Conservation (phyloP, 1,140 invertebrate genomes). For the Saccostrea echinata region DNA sequence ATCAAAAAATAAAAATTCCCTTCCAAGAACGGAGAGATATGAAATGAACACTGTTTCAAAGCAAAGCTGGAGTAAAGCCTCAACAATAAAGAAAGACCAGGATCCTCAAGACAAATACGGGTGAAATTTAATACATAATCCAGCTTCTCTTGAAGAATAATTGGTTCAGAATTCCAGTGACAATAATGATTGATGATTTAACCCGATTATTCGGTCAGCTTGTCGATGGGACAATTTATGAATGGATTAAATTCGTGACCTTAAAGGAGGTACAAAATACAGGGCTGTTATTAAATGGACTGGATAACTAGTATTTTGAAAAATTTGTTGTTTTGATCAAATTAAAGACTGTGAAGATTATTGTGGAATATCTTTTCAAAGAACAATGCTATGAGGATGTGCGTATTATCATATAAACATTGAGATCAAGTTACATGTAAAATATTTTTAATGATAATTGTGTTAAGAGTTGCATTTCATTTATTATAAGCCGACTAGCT, state of each 20-base stretch:
- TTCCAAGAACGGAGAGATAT: constrained; percentile 39
- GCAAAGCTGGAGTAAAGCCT: constrained; percentile 35
- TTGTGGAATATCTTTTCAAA: too few relatives aligned
- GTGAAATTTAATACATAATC: neutral
- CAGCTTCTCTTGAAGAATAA: neutral
- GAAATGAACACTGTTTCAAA: constrained; percentile 43
- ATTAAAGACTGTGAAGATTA: too few relatives aligned
- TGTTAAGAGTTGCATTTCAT: too few relatives aligned
- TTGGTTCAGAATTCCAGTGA: neutral
- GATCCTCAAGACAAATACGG: constrained; percentile 38
- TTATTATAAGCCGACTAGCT: too few relatives aligned
- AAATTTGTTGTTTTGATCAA: too few relatives aligned
- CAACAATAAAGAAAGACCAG: neutral
- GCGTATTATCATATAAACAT: too few relatives aligned
- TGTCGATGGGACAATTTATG: neutral
- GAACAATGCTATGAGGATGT: too few relatives aligned
- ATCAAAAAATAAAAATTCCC: constrained; percentile 43
- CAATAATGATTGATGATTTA: constrained; percentile 22
- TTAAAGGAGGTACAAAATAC: neutral
- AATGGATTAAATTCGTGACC: neutral
- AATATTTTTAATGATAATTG: too few relatives aligned
- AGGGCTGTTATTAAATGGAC: neutral
- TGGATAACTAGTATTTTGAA: neutral
- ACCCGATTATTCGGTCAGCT: constrained; percentile 9
- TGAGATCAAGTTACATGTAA: too few relatives aligned